Evolutionary conservation across 2,888 invertebrate genomes (phyloP), one percentile per base, ranked within the genome.

Genomic region (Tinea trinotella): DNA sequence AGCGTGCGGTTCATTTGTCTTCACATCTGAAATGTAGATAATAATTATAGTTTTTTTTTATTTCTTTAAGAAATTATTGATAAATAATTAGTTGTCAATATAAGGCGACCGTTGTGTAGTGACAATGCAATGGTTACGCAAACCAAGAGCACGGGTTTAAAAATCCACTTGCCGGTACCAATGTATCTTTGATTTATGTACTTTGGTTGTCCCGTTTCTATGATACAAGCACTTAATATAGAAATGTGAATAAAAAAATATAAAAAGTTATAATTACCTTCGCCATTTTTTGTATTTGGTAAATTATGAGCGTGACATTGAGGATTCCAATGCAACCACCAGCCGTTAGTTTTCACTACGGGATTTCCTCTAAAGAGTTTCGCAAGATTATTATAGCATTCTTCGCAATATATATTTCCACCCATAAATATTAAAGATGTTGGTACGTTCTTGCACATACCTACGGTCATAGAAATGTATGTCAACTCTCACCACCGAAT

Each of bases 291-390:
- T 19, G 12, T n/a, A 18, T 19, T 35, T 0, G 15, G 20, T 3
- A 63, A 62, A 30, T 55, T 59, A 3, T 56, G 59, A 13, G 61
- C 65, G 0, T 68, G 66, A 55, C 64, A 71, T 0, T 72, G 74
- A 6, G 79, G 75, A 1, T 68, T 75, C 73, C 76, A 81, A 56
- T 82, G 79, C 74, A 75, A 75, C 81, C 83, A 82, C 82, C 82
- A 81, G 61, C 70, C 76, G 53, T 74, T 74, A 0, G 71, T 68
- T 49, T 77, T 69, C 52, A 78, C 65, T 1, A 67, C 62, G 0
- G 80, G 73, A 12, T 60, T 78, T 0, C 71, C 76, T 17, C 66
- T 70, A 57, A 76, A 76, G 24, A 72, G 66, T 1, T 70, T 64
- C 53, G 81, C 57, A n/a, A 84, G 80, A 60, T 80, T 75, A 58